phyloP scores from a whole-genome alignment of 2,797 vertebrate genomes.

The Margarornis squamiger region DNA sequence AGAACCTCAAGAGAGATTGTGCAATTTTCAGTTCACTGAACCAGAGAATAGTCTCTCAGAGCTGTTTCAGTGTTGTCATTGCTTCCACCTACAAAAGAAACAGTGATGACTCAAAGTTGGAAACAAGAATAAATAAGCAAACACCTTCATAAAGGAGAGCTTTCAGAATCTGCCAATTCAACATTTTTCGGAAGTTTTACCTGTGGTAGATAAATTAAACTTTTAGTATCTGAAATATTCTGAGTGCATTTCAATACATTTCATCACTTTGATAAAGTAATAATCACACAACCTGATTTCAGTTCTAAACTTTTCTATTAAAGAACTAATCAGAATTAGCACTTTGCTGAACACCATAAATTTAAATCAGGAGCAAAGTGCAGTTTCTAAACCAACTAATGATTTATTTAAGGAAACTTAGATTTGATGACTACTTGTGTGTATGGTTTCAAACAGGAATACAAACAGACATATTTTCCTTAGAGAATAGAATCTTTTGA shows the following conservation, averaged over 20 bases:
- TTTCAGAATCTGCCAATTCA: constrained; percentile 9
- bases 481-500: not conserved
- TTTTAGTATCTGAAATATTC: not conserved
- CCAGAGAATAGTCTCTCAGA: constrained; percentile 44
- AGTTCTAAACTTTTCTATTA: not conserved
- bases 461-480: not conserved
- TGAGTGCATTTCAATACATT: not conserved
- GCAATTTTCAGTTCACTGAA: constrained; percentile 59
- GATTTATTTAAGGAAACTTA: not conserved
- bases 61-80: constrained; percentile 11
- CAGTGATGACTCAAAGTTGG: not conserved
- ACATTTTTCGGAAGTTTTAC: not conserved
- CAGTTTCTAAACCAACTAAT: not conserved
- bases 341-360: not conserved
- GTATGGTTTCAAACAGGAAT: not conserved
- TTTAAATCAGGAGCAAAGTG: not conserved
- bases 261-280: not conserved
- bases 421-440: not conserved
- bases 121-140: constrained; percentile 44
- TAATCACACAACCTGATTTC: not conserved
- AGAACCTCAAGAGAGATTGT: not conserved
- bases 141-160: not conserved
- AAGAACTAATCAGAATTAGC: not conserved
- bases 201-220: not conserved
- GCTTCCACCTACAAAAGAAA: constrained; percentile 44